phyloP scores from a whole-genome alignment of 2,797 vertebrate species.

The Mormyrus hasselquistii region DNA sequence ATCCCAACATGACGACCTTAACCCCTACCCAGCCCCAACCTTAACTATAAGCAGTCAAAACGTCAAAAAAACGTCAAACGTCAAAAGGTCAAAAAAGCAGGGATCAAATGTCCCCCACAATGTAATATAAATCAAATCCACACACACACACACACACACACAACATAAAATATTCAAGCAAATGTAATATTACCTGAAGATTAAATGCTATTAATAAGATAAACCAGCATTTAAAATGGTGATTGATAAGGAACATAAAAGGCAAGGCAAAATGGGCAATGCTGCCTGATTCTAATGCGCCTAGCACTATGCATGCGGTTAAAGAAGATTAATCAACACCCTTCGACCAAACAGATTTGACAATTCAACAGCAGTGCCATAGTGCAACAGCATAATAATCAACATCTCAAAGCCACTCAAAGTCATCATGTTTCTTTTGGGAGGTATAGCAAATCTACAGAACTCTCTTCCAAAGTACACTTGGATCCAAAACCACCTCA shows the following conservation, averaged over 20 bases:
- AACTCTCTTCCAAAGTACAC: background rate
- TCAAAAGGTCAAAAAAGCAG: background rate
- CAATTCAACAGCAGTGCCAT: background rate
- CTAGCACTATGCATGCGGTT: background rate
- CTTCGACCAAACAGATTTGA: background rate
- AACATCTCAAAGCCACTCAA: background rate
- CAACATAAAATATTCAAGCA: background rate
- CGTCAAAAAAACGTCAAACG: background rate
- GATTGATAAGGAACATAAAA: conserved; percentile 34
- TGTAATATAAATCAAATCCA: background rate
- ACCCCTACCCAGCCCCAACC: background rate
- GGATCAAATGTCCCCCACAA: background rate
- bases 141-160: background rate
- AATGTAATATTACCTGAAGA: background rate
- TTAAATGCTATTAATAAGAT: background rate
- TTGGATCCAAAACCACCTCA: background rate
- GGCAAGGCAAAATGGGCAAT: conserved; percentile 48
- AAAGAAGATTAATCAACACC: background rate
- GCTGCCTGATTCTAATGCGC: conserved; percentile 48
- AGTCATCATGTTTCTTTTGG: background rate
- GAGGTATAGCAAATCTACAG: background rate
- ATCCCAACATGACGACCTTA: background rate
- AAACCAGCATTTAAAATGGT: background rate
- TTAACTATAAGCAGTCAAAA: background rate
- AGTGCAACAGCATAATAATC: background rate